Conservation (phyloP, 37 sponge, comb jelly and placozoan genomes). For the Bolinopsis microptera region DNA sequence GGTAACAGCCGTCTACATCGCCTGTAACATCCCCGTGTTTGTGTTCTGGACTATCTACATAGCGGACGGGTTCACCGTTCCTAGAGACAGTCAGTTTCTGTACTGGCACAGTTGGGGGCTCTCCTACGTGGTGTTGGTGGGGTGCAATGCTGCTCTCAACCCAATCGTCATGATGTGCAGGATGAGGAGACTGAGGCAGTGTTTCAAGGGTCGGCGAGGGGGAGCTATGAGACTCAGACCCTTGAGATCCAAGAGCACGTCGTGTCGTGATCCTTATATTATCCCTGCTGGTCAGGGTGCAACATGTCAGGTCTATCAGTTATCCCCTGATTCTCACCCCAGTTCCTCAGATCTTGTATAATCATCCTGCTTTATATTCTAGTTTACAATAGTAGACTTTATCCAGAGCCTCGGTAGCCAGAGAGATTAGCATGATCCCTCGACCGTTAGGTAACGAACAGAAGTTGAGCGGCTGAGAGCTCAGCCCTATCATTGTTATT, state of each 20-base stretch:
- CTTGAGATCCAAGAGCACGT: too few relatives aligned
- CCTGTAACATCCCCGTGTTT: constrained; percentile 34
- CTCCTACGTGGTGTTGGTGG: constrained; percentile 21
- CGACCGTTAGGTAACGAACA: too few relatives aligned
- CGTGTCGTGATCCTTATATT: background rate
- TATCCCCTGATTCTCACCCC: too few relatives aligned
- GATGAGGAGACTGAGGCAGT: constrained; percentile 10
- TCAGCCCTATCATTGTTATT: too few relatives aligned
- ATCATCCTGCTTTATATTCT: too few relatives aligned
- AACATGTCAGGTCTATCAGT: too few relatives aligned
- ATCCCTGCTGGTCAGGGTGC: too few relatives aligned
- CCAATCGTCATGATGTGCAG: background rate
- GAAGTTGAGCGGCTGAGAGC: too few relatives aligned
- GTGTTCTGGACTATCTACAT: background rate
- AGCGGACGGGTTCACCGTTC: background rate
- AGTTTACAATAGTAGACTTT: too few relatives aligned
- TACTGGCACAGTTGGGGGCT: constrained; percentile 10
- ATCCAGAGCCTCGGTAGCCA: too few relatives aligned
- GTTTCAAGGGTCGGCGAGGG: background rate
- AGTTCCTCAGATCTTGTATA: too few relatives aligned
- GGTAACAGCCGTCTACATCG: background rate
- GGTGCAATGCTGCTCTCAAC: constrained; percentile 37
- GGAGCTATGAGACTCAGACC: background rate
- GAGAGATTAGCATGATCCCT: too few relatives aligned
- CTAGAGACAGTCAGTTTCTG: background rate